A percentile compares a stretch with the other conserved stretches of the same genome.
phyloP scores from a whole-genome alignment of 2,888 invertebrate species.

The Ectemnius continuus region DNA sequence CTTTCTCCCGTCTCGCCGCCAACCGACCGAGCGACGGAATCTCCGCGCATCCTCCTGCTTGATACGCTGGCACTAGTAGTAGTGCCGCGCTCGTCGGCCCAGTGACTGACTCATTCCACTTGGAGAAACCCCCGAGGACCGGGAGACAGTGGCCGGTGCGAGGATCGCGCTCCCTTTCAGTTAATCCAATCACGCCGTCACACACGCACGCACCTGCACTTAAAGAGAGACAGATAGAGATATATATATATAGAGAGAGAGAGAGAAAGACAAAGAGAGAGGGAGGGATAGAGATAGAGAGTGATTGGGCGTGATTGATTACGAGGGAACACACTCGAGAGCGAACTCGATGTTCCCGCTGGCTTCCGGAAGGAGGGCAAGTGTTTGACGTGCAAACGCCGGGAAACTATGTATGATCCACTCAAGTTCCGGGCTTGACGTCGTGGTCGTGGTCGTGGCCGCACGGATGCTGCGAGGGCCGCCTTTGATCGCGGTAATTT shows the following conservation, averaged over 20 bases:
- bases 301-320: conserved; percentile 3
- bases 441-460: not conserved
- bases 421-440: not conserved
- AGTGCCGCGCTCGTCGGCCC: not conserved
- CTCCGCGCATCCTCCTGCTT: not conserved
- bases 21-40: not conserved
- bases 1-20: conserved; percentile 32
- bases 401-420: too few relatives aligned
- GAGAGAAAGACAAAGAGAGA: not conserved
- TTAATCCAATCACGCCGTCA: too few relatives aligned
- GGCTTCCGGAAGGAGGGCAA: too few relatives aligned
- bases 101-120: too few relatives aligned
- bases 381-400: too few relatives aligned
- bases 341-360: conserved; percentile 7
- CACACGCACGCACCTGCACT: too few relatives aligned
- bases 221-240: too few relatives aligned
- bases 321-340: not conserved
- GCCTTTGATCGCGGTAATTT: not conserved
- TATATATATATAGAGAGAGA: too few relatives aligned
- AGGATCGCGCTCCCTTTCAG: too few relatives aligned
- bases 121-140: not conserved
- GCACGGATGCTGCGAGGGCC: not conserved
- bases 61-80: not conserved
- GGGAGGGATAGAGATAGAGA: not conserved
- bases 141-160: conserved; percentile 2